Evolutionary conservation across 1,140 invertebrate genomes (phyloP).

Genomic region (Pectinophora gossypiella): DNA sequence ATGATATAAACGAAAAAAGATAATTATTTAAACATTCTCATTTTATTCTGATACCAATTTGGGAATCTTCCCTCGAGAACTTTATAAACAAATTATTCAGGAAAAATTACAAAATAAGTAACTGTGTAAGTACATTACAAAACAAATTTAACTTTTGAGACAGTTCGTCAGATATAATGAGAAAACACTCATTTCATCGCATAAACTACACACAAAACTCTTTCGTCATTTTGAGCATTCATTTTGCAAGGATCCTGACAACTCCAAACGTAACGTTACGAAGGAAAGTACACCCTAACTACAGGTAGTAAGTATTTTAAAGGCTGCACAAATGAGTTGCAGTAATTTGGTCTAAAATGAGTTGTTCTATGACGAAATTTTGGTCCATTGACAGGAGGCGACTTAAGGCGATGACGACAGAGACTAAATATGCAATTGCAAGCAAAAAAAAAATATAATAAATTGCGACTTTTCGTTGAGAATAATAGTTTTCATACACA

Average conservation of each 20-base stretch:
- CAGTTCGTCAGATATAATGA: neutral
- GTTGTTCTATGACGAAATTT: neutral
- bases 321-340: slow-evolving; percentile 2
- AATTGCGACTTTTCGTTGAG: too few relatives aligned
- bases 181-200: slow-evolving; percentile 2
- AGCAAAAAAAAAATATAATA: too few relatives aligned
- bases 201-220: slow-evolving; percentile 14
- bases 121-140: too few relatives aligned
- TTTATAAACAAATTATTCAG: too few relatives aligned
- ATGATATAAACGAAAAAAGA: too few relatives aligned
- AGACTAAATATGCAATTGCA: too few relatives aligned
- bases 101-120: too few relatives aligned
- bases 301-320: neutral
- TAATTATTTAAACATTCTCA: too few relatives aligned
- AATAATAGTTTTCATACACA: too few relatives aligned
- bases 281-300: neutral
- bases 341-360: neutral
- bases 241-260: slow-evolving; percentile 7
- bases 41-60: too few relatives aligned
- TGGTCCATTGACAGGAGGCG: neutral
- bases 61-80: too few relatives aligned
- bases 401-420: neutral
- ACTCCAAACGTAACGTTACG: neutral
- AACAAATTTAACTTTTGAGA: too few relatives aligned
- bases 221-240: slow-evolving; percentile 16